Evolutionary conservation across 2,797 vertebrate genomes (phyloP).

Genomic region (Emydoidea blandingii): DNA sequence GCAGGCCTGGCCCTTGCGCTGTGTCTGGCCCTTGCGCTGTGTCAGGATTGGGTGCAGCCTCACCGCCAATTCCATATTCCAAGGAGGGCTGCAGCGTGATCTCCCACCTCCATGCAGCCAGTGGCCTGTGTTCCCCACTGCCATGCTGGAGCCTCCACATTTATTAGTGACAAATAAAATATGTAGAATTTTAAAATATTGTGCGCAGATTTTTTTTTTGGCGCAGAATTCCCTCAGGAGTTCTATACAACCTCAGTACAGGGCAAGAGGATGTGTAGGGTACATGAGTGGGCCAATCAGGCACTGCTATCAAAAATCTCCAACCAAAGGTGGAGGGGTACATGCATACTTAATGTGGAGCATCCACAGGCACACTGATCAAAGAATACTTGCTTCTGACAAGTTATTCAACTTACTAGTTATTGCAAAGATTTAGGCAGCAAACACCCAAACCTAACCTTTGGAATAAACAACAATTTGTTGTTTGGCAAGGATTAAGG

Average conservation of each 20-base stretch:
- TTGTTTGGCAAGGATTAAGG: not conserved
- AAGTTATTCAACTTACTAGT: not conserved
- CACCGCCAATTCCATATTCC: no score
- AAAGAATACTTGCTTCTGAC: slow-evolving; percentile 1
- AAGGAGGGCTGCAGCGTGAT: no score
- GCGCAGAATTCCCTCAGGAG: no score
- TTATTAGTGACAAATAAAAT: no score
- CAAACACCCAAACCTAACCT: not conserved
- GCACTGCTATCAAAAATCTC: not conserved
- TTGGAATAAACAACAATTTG: slow-evolving; percentile 1
- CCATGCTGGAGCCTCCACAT: no score
- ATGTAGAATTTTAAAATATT: no score
- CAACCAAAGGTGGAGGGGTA: not conserved
- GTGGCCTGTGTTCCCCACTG: no score
- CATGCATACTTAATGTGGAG: not conserved
- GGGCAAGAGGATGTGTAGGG: not conserved
- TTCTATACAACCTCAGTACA: not conserved
- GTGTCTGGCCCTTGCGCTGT: no score
- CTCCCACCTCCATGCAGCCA: no score
- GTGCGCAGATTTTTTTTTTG: no score
- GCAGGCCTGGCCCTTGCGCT: no score
- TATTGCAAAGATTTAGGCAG: not conserved
- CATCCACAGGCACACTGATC: not conserved
- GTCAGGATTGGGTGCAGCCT: no score
- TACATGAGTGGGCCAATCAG: not conserved